Evolutionary conservation across 2,113 vertebrate genomes (phyloP), one percentile per base, ranked within the genome.

Genomic region (Dicerorhinus sumatrensis): DNA sequence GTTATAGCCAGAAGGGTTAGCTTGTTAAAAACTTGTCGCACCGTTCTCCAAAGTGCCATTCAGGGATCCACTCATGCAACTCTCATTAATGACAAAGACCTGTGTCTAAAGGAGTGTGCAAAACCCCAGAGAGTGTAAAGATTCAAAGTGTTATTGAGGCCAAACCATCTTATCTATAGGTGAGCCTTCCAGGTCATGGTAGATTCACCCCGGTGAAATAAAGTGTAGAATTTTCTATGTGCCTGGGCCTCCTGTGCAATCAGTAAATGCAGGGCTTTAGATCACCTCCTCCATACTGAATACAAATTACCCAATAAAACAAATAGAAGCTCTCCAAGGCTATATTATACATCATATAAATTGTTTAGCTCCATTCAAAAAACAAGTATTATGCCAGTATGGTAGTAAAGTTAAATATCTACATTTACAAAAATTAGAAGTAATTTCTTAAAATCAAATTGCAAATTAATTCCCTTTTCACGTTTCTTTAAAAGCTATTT

Each of bases 41-140:
- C 83, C 79, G 33, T 94, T 95, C 93, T 97, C 89, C 91, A 95
- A 98, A 97, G 96, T 96, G 96, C 91, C 96, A 95, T 97, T 97
- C 92, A 96, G 94, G 81, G 72, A 94, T 87, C 90, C 63, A 97
- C 91, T 93, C 95, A 63, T 84, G 86, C 29, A 88, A 80, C 89
- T 96, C 97, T 96, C 96, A 97, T 98, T 97, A 98, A 97, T 96
- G 94, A 97, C 80, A 98, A 97, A 98, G 97, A 96, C 95, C 48
- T 94, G 82, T 91, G 83, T 97, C 91, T 94, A 97, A 96, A 97
- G 75, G 70, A 96, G 83, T 97, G 84, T 94, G 80, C 51, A 97
- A 96, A 92, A 90, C 89, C 90, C 95, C 54, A 90, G 96, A 97
- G 97, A 97, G 14, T 93, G 20, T 76, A 84, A 97, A 77, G 42